These are phyloP conservation scores for Anabas testudineus DNA, from an alignment of 2,797 vertebrate genomes.

Conservation along the genomic window DNA sequence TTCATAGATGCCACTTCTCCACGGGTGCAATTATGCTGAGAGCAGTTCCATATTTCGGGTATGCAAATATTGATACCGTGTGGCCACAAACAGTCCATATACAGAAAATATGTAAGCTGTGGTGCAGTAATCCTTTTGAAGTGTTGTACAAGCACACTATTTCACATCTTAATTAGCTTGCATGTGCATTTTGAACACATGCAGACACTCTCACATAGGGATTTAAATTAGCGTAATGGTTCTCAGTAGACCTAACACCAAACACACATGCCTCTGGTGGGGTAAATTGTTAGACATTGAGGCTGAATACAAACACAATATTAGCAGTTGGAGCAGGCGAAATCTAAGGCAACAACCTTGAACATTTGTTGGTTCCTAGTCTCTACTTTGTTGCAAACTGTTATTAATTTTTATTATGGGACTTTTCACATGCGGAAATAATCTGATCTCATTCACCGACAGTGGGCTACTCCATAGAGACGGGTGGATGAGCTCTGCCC, in stretches of 20 bases:
- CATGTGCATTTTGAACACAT: conserved; percentile 59
- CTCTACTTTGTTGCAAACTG: conserved; percentile 17
- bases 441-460: conserved; percentile 17
- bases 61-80: conserved; percentile 75
- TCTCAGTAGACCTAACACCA: conserved; percentile 58
- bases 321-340: conserved; percentile 63
- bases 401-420: conserved; percentile 50
- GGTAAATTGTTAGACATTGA: conserved; percentile 43
- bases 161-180: conserved; percentile 67
- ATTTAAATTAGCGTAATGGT: conserved; percentile 70
- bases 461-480: too few relatives aligned
- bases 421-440: conserved; percentile 36
- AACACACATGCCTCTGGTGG: conserved; percentile 65
- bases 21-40: conserved; percentile 76
- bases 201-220: conserved; percentile 17
- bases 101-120: conserved; percentile 62
- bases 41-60: conserved; percentile 79
- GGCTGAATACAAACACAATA: conserved; percentile 74
- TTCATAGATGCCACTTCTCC: conserved; percentile 66
- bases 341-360: conserved; percentile 50
- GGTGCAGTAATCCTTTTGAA: conserved; percentile 61
- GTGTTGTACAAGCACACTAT: conserved; percentile 49
- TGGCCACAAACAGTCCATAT: conserved; percentile 61
- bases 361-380: conserved; percentile 42
- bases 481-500: too few relatives aligned